Conservation (phyloP, 2,113 vertebrate species). For the Phrynocephalus versicolor region DNA sequence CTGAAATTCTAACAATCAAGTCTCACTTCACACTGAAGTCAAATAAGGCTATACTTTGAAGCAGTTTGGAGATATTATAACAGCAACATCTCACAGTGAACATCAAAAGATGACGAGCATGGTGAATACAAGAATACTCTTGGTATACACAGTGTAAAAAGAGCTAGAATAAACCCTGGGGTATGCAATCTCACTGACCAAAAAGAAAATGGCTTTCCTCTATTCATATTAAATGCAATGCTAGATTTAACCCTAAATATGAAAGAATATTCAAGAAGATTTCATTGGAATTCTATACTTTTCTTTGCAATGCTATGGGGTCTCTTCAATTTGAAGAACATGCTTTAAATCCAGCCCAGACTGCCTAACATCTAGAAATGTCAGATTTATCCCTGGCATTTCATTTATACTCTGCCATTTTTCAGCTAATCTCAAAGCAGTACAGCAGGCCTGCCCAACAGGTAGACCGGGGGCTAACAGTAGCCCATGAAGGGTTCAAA, state of each 20-base stretch:
- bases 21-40: not conserved
- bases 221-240: not conserved
- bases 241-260: not conserved
- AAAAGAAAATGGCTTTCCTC: not conserved
- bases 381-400: not conserved
- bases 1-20: no score
- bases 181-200: conserved; percentile 4
- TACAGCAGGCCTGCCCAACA: no score
- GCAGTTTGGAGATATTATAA: not conserved
- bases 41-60: not conserved
- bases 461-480: no score
- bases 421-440: not conserved
- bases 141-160: conserved; percentile 3
- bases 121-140: not conserved
- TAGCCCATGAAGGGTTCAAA: no score
- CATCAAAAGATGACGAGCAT: not conserved
- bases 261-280: no score
- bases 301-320: no score
- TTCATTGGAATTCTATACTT: no score
- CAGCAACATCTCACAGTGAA: not conserved
- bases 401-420: not conserved
- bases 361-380: not conserved
- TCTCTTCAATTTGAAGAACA: no score
- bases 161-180: conserved; percentile 8
- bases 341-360: no score